phyloP scores from a whole-genome alignment of 2,113 vertebrate species.

The Riparia riparia region DNA sequence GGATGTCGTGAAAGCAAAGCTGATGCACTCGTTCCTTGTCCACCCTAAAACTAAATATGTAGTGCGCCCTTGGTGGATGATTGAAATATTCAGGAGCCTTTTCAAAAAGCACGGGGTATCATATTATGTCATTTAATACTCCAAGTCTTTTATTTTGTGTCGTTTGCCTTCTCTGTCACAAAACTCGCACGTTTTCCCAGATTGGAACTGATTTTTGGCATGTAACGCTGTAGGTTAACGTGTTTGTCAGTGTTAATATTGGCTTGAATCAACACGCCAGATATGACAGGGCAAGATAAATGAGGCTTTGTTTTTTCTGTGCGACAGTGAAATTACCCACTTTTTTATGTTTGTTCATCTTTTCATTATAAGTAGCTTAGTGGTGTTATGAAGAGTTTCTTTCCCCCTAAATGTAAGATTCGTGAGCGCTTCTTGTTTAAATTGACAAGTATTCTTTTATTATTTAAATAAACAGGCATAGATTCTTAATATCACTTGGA shows the following conservation, averaged over 20 bases:
- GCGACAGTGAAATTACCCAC: slow-evolving; percentile 12
- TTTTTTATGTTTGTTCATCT: slow-evolving; percentile 36
- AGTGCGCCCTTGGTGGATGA: neutral
- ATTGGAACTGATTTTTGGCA: neutral
- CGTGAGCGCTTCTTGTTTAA: slow-evolving; percentile 55
- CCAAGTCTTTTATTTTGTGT: neutral
- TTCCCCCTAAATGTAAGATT: slow-evolving; percentile 4
- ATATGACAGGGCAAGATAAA: slow-evolving; percentile 53
- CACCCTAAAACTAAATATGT: neutral
- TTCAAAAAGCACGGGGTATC: neutral
- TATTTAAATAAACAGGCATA: slow-evolving; percentile 73
- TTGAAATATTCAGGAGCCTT: neutral
- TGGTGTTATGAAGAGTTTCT: slow-evolving; percentile 54
- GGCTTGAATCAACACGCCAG: slow-evolving; percentile 2
- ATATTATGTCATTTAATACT: neutral
- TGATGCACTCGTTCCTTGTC: neutral
- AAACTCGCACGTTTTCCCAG: neutral
- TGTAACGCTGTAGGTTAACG: neutral
- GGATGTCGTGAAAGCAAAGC: neutral
- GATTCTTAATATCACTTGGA: slow-evolving; percentile 72
- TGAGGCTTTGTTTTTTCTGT: slow-evolving; percentile 59
- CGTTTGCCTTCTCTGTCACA: neutral
- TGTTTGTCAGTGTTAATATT: slow-evolving; percentile 57
- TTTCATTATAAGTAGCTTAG: slow-evolving; percentile 73
- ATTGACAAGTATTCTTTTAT: slow-evolving; percentile 66